Evolutionary conservation across 2,888 invertebrate species (phyloP), one percentile per base, ranked within the genome.

Genomic region (Alloscopus bannaensis): DNA sequence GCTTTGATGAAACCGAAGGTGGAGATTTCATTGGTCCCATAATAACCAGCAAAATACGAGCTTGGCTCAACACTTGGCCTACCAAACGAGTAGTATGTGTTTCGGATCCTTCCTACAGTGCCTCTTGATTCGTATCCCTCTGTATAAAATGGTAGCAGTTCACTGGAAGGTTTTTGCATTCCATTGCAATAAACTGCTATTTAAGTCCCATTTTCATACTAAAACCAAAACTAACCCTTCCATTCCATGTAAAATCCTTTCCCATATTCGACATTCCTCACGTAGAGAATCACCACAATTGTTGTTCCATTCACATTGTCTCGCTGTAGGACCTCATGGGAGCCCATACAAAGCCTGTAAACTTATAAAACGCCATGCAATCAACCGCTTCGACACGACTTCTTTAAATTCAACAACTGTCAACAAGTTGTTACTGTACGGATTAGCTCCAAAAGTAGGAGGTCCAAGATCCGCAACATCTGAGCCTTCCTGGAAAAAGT

Each of bases 1-100:
- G 50, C 82, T 47, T 80, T 80, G 3, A 77, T 60, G 36, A 82
- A 82, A 6, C 71, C 82, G 42, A 70, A 76, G 1, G 80, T 80
- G 0, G 80, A 55, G 24, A 82, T 75, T 64, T 82, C 72, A 50
- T 82, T 78, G 2, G 28, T 36, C 11, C 60, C 40, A 28, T 71
- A 76, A 0, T 52, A 52, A 24, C 72, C 57, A 3, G 82, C 82
- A 65, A 76, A 82, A 36, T 82, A 82, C 13, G 82, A 79, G 1
- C 31, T 3, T 18, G 76, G 76, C 0, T 26, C 55, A 13, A 64
- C 47, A 13, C 72, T 73, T n/a, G 80, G 57, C 22, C 47, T 45
- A 3, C 82, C 80, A 45, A 50, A 80, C n/a, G 76, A 69, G 20
- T 82, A 68, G 22, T 66, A 68, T 0, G 72, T 71, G 8, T 24